Evolutionary conservation across 2,797 vertebrate genomes (phyloP), one percentile per base, ranked within the genome.

Genomic region (Ctenopoma multispine): DNA sequence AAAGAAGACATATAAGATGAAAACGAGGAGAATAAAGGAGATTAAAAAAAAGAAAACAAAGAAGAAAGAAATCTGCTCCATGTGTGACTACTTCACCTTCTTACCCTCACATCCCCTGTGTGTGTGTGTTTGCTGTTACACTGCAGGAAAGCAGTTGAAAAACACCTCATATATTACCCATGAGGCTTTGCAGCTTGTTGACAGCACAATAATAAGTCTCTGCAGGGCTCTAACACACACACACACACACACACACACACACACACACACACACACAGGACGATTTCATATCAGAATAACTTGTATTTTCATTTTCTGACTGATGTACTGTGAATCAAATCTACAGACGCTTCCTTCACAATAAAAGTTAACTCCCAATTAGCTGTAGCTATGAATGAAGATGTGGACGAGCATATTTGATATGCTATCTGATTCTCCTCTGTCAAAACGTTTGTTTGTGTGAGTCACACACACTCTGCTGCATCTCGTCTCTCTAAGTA

Each of bases 141-240:
- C 54, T n/a, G 36, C 38, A 34, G 34, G 8, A 14, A 24, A 64
- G 21, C 8, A 21, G 12, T 56, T 41, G 31, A 62, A 66, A 64
- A 60, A 62, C 23, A 48, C 4, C 20, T 75, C 58, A 50, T 49
- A 17, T 27, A 51, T 75, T 69, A 75, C 72, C 72, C 65, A 75
- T 69, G 53, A 69, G 51, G 51, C 65, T 58, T 69, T 69, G 59
- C 65, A 69, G 53, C 57, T 15, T 55, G 40, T 71, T 71, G 57
- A 68, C 64, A 75, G 44, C 50, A 75, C 59, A 63, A 56, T 31
- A 56, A 21, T 36, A n/a, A 38, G 12, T 51, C 29, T 38, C 47
- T 18, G 44, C 54, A 65, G 54, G 70, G 38, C 7, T 48, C 4
- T 14, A 49, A 38, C 46, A 53, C 54, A 48, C 43, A 55, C 20